A percentile compares a stretch with the other conserved stretches of the same genome.
phyloP scores from a whole-genome alignment of 2,888 invertebrate species.

The Limnephilus lunatus region DNA sequence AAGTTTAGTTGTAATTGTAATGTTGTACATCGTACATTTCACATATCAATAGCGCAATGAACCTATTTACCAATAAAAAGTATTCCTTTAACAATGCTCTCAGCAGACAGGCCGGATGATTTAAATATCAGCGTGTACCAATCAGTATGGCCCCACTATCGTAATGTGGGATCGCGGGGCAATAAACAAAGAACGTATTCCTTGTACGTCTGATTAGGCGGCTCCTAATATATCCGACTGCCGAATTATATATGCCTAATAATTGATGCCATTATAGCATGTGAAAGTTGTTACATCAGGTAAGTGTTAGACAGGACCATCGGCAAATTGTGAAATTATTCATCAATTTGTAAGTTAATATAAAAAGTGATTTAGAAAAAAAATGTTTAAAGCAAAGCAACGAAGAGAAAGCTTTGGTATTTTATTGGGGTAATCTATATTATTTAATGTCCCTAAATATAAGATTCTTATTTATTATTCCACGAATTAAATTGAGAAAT shows the following conservation, averaged over 20 bases:
- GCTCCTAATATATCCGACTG: slow-evolving; percentile 48
- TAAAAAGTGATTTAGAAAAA: too few relatives aligned
- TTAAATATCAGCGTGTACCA: slow-evolving; percentile 46
- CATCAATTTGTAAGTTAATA: background rate
- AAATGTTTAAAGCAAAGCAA: background rate
- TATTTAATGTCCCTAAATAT: background rate
- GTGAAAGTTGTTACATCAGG: slow-evolving; percentile 53
- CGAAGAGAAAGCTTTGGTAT: background rate
- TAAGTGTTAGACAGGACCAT: slow-evolving; percentile 22
- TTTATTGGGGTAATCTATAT: background rate
- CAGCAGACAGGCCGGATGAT: slow-evolving; percentile 35
- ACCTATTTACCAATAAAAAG: slow-evolving; percentile 43
- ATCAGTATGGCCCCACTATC: slow-evolving; percentile 43
- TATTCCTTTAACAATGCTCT: slow-evolving; percentile 35
- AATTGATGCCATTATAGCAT: slow-evolving; percentile 45
- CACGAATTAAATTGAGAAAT: too few relatives aligned
- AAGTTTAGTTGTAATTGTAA: background rate
- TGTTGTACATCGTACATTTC: background rate
- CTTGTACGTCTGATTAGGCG: slow-evolving; percentile 56
- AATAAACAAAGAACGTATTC: slow-evolving; percentile 64
- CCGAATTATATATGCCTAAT: slow-evolving; percentile 52
- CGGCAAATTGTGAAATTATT: background rate
- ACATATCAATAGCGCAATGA: slow-evolving; percentile 45
- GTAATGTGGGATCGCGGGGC: slow-evolving; percentile 51
- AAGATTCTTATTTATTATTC: background rate